These are phyloP conservation scores for Tyrannus savana DNA, from an alignment of 2,113 vertebrate species.

Conservation along the genomic window DNA sequence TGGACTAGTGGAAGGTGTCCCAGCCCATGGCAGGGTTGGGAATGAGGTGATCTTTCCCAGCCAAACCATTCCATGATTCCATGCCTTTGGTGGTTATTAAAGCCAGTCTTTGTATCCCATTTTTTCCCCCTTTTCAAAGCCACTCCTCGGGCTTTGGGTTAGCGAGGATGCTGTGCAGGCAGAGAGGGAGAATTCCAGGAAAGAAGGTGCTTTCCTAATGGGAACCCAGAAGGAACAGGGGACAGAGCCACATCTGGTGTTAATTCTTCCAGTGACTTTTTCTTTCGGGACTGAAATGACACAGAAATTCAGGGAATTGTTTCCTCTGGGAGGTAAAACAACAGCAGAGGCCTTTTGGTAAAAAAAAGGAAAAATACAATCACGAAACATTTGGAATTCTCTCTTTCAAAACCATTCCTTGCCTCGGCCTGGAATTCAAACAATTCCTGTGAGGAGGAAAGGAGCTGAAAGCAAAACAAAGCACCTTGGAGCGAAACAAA, in stretches of 20 bases:
- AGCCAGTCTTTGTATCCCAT: neutral
- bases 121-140: neutral
- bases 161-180: neutral
- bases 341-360: neutral
- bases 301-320: constrained; percentile 19
- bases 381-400: neutral
- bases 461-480: neutral
- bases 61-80: neutral
- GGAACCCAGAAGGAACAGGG: neutral
- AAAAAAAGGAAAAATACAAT: neutral
- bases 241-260: constrained; percentile 5
- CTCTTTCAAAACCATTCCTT: neutral
- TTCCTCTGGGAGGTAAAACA: neutral
- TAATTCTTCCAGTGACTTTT: neutral
- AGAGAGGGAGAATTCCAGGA: neutral
- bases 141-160: no score
- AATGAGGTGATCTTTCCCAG: no score
- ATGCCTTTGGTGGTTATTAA: neutral
- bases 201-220: neutral
- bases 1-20: fast-evolving
- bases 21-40: neutral
- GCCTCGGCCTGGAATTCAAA: neutral
- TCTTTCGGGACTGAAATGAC: neutral
- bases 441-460: neutral
- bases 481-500: constrained; percentile 1